Evolutionary conservation across 2,888 invertebrate genomes (phyloP), one percentile per base, ranked within the genome.

Genomic region (Thymelicus lineola): DNA sequence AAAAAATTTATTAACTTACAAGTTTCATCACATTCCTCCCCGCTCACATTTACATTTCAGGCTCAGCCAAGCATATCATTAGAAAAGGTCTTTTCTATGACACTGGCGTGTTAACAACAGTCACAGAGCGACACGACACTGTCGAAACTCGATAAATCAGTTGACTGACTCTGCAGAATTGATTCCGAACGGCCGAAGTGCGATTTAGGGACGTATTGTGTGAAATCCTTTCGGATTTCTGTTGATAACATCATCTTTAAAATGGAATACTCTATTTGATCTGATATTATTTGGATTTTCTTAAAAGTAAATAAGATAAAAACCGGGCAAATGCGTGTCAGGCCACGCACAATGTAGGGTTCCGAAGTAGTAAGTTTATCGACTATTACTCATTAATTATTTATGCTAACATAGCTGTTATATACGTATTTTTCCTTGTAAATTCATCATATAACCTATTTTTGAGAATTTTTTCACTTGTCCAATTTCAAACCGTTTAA

Each of bases 131-230:
- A 73, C 73, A 75, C 75, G 73, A 71, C 68, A 70, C 66, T 69
- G 70, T 73, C 72, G 71, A 75, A 77, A 78, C 75, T 76, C 75
- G 76, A 78, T 78, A 76, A 76, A 78, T 74, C 76, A 75, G 74
- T 75, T 72, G 72, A 71, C 77, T 75, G 77, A 66, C 59, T 75
- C 73, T 64, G 69, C 75, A 74, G 74, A 78, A 77, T 79, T 76
- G 77, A 77, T 77, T 75, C 73, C 68, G 67, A 70, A 71, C 69
- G 74, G 70, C 74, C 74, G 72, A 67, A 59, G 71, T 73, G 73
- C 75, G 74, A 72, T 74, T 71, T 71, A 71, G 72, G 65, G 63
- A 72, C 71, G 74, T 75, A 74, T 75, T 74, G 75, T 73, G 68
- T 68, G 74, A 71, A 68, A 61, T 74, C 73, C 72, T 55, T 55